Evolutionary conservation across 2,797 vertebrate genomes (phyloP).

Genomic region (Diglossa cyanea): DNA sequence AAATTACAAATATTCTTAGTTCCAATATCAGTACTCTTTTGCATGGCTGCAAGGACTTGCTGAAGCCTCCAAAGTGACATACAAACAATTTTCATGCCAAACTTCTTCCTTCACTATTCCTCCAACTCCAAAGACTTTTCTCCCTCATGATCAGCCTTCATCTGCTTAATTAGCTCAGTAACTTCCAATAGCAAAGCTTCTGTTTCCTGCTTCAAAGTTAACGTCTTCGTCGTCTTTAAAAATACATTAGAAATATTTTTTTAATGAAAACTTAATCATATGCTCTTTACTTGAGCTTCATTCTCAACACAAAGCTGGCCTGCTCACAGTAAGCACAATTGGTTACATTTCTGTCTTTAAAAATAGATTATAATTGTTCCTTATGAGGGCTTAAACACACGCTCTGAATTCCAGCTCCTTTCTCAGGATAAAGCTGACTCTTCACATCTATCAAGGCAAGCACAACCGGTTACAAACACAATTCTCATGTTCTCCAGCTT

Average conservation of each 20-base stretch:
- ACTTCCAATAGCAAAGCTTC: conserved; percentile 81
- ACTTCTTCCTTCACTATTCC: conserved; percentile 68
- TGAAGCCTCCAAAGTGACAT: conserved; percentile 81
- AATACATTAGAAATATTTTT: conserved; percentile 54
- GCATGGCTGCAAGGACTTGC: conserved; percentile 76
- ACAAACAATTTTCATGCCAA: conserved; percentile 74
- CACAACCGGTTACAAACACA: not conserved
- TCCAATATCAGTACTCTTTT: conserved; percentile 75
- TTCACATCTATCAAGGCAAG: not conserved
- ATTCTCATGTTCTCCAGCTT: not conserved
- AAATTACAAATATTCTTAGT: not conserved
- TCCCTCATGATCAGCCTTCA: conserved; percentile 84
- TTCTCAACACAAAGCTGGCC: not conserved
- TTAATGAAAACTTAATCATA: conserved; percentile 24
- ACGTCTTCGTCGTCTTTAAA: conserved; percentile 40
- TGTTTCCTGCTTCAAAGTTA: conserved; percentile 78
- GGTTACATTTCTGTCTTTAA: not conserved
- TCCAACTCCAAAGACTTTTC: conserved; percentile 80
- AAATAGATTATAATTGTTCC: conserved; percentile 29
- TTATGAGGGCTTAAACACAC: not conserved
- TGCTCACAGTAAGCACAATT: not conserved
- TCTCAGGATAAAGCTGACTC: not conserved
- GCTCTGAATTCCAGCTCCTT: not conserved
- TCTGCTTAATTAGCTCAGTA: conserved; percentile 80
- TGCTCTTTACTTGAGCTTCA: not conserved